These are phyloP conservation scores for Selene dorsalis DNA, from an alignment of 2,797 vertebrate genomes.

Conservation along the genomic window DNA sequence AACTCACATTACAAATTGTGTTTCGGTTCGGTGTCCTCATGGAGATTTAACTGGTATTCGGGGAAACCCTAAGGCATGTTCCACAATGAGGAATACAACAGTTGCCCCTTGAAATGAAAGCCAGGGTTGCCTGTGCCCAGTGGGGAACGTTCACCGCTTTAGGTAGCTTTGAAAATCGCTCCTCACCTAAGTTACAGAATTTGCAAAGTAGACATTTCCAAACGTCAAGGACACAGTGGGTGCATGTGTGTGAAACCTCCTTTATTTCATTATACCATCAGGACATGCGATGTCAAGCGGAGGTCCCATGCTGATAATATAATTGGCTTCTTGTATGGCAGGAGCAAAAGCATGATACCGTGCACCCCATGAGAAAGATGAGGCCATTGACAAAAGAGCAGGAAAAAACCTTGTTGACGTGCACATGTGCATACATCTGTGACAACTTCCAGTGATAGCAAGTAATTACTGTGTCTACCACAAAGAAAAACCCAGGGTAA, in stretches of 20 bases:
- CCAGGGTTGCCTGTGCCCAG: slow-evolving; percentile 22
- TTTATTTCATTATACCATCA: slow-evolving; percentile 81
- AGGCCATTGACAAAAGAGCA: slow-evolving; percentile 34
- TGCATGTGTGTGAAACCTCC: slow-evolving; percentile 73
- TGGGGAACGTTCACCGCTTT: slow-evolving; percentile 45
- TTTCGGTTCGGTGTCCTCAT: neutral
- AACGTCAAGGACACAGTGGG: slow-evolving; percentile 79
- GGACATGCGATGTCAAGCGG: slow-evolving; percentile 79
- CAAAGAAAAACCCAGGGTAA: slow-evolving; percentile 25
- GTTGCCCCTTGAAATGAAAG: slow-evolving; percentile 36
- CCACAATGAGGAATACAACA: neutral
- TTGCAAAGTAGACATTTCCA: slow-evolving; percentile 79
- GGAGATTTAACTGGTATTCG: neutral
- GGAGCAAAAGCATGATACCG: slow-evolving; percentile 64
- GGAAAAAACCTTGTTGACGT: slow-evolving; percentile 41
- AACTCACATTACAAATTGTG: neutral
- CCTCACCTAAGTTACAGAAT: slow-evolving; percentile 73
- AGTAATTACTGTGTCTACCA: slow-evolving; percentile 11
- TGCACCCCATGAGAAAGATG: slow-evolving; percentile 61
- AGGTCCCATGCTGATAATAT: slow-evolving; percentile 81
- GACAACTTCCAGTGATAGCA: slow-evolving; percentile 19
- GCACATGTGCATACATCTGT: slow-evolving; percentile 41
- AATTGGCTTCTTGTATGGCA: slow-evolving; percentile 80
- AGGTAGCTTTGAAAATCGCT: slow-evolving; percentile 64
- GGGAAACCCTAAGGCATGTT: neutral